These are phyloP conservation scores for Passer domesticus DNA, from an alignment of 2,113 vertebrate genomes.

Conservation along the genomic window DNA sequence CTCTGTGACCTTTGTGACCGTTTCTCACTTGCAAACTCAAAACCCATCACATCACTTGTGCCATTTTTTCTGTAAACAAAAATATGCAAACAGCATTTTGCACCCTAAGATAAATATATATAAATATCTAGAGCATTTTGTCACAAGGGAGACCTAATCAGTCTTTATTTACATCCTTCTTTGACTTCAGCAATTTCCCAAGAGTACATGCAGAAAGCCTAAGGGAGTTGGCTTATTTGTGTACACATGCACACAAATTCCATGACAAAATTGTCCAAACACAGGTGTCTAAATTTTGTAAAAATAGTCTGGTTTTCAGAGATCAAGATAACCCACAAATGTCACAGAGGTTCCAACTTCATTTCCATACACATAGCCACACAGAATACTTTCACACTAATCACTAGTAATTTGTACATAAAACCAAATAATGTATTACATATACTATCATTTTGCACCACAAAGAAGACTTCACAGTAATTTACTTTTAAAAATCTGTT, in stretches of 20 bases:
- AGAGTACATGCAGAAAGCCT: not conserved
- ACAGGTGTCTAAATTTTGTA: not conserved
- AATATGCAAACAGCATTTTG: not conserved
- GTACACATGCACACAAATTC: fast-evolving
- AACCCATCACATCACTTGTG: not conserved
- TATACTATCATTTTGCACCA: not conserved
- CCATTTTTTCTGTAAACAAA: not conserved
- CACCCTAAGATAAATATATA: not conserved
- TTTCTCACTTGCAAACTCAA: not conserved
- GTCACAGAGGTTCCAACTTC: not conserved
- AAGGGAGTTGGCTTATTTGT: not conserved
- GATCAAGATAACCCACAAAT: not conserved
- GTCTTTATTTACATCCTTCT: not conserved
- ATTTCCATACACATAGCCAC: not conserved
- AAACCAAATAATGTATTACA: not conserved
- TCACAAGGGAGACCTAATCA: not conserved
- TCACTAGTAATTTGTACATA: not conserved
- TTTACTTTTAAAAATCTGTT: not conserved
- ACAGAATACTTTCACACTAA: not conserved
- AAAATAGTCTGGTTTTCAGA: not conserved
- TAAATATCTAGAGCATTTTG: not conserved
- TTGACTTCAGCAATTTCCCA: not conserved
- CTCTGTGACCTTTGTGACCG: not conserved
- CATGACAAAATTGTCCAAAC: not conserved
- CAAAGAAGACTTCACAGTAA: not conserved